These are phyloP conservation scores for Cancer borealis DNA, from an alignment of 2,888 invertebrate species.

Conservation along the genomic window DNA sequence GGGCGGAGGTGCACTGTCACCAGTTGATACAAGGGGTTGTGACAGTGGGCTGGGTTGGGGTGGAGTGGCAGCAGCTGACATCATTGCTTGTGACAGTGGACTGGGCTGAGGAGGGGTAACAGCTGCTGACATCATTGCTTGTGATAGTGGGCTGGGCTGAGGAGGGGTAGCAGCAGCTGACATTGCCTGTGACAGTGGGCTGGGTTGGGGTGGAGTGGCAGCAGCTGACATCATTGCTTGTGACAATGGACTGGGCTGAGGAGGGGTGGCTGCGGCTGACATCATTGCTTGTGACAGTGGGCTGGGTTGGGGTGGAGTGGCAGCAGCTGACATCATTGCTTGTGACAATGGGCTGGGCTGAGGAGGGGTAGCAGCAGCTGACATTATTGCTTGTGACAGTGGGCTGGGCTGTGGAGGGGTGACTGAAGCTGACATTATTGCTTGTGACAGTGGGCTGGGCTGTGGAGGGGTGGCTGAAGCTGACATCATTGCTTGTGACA, in stretches of 20 bases:
- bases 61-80: neutral
- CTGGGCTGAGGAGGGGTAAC: neutral
- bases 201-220: neutral
- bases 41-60: conserved; percentile 7
- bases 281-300: neutral
- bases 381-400: neutral
- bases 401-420: conserved; percentile 32
- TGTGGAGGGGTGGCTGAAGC: neutral
- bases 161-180: neutral
- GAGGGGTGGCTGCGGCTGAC: neutral
- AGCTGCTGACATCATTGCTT: neutral
- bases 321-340: neutral
- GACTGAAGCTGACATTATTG: neutral
- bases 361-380: neutral
- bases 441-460: neutral
- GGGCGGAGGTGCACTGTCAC: neutral
- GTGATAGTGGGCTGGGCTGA: conserved; percentile 15
- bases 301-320: neutral
- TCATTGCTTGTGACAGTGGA: conserved; percentile 1
- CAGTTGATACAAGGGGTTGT: neutral
- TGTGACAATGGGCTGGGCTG: conserved; percentile 27
- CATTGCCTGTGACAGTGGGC: neutral
- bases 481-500: neutral
- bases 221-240: neutral
- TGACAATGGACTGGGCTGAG: neutral